Base-by-base conservation (phyloP, 2,113 vertebrate genomes). In the Rhinolophus ferrumequinum region DNA sequence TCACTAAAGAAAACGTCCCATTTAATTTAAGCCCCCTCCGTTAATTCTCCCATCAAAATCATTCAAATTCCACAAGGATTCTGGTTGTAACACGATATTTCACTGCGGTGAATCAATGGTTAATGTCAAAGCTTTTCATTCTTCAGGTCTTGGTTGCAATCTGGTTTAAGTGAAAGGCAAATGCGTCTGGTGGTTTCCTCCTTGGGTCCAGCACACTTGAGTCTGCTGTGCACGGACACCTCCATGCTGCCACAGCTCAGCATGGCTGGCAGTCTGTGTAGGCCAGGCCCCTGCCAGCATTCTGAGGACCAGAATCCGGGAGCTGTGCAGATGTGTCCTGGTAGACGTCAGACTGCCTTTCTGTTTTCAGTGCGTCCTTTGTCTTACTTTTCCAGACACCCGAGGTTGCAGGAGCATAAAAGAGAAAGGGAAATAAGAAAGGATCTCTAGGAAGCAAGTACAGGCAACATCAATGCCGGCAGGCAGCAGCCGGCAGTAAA, bases 121-220 rank as follows among this genome's bases (percentile, higher is more conserved):
- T 72, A 81, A 72, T 56, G 79, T 73, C 75, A 50, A 58, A 66
- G 73, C 16, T 47, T 84, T 83, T 85, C 75, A 14, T 79, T 95
- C 94, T 75, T 69, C 28, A 18, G 38, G 44, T 77, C 94, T 94
- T 73, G 80, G 72, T 92, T 96, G 92, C 93, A 82, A 8, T 75
- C 82, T 50, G 8, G 81, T 91, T 64, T 75, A 35, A 96, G 88
- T 60, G 84, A 92, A 83, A 96, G 91, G 83, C 80, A 93, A 92
- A 81, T 83, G 50, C 84, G 82, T 47, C 70, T 62, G 76, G 94
- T 69, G 76, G 95, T 94, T 97, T 97, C 97, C 62, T 96, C 84
- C 84, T 88, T 89, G 95, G 24, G 85, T 79, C 96, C 80, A 72
- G 67, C 62, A 75, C 80, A 79, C 86, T 76, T 38, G 47, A 56